Base-by-base conservation (phyloP, 2,797 vertebrate species). In the Thalassophryne amazonica region DNA sequence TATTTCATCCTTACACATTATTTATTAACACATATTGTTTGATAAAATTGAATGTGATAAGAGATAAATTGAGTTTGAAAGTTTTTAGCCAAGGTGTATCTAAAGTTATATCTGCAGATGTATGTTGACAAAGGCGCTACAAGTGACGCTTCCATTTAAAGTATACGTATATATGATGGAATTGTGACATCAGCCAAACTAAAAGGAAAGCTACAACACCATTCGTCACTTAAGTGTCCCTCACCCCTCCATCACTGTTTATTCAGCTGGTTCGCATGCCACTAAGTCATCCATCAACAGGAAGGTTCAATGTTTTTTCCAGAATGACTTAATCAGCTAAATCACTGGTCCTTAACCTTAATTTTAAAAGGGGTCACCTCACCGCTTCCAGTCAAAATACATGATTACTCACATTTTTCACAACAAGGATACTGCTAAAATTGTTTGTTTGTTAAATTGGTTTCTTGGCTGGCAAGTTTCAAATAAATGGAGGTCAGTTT, bases 291-390 rank as follows among this genome's bases (percentile, higher is more conserved):
- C 17, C 8, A 42, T 55, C 46, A 49, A 13, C 19, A 20, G 23
- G 45, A 31, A 60, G 54, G 52, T 64, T 56, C 21, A 48, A n/a
- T n/a, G 52, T 43, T 53, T 61, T 69, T 69, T 61, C 49, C 37
- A 40, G 62, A 67, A 48, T 52, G 15, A 38, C 42, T 40, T 53
- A 49, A 69, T 66, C 53, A 40, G 42, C 81, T 48, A 73, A 76
- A 73, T 74, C 74, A 50, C 35, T 23, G 30, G 14, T 43, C 10
- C 5, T 13, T 17, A 55, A 47, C 21, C 45, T 14, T 49, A 24
- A 49, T 67, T 47, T 39, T 14, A 53, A 32, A 47, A 32, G 27
- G 13, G 22, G 25, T 33, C 35, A 22, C 21, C 5, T 6, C 9
- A 27, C 4, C 17, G 16, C 13, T 9, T 10, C 11, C 19, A 19